Conservation (phyloP, 1,140 invertebrate genomes). For the Cotesia chilonis region DNA sequence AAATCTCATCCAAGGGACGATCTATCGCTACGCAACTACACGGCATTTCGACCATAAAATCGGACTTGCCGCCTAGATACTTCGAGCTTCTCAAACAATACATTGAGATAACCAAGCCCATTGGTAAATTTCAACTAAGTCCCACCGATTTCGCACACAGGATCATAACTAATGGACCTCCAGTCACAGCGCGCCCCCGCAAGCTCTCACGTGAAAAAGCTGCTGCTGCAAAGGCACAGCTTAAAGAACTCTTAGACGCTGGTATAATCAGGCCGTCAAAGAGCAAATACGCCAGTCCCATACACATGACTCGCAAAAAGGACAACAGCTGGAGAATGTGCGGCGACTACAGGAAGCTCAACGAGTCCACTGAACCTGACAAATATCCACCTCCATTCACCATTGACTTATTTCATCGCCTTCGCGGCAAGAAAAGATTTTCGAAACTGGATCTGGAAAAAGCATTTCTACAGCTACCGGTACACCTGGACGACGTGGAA, state of each 20-base stretch:
- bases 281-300: slow-evolving; percentile 56
- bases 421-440: slow-evolving; percentile 51
- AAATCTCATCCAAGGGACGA: slow-evolving; percentile 4
- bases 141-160: slow-evolving; percentile 21
- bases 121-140: slow-evolving; percentile 16
- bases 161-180: slow-evolving; percentile 43
- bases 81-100: slow-evolving; percentile 41
- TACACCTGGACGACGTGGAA: slow-evolving; percentile 45
- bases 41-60: slow-evolving; percentile 19
- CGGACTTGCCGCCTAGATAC: slow-evolving; percentile 14
- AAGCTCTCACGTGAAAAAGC: slow-evolving; percentile 43
- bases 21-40: neutral
- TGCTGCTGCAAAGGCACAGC: slow-evolving; percentile 41
- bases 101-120: slow-evolving; percentile 44
- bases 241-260: slow-evolving; percentile 45
- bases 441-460: slow-evolving; percentile 54
- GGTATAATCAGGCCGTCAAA: slow-evolving; percentile 49
- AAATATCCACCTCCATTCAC: slow-evolving; percentile 46
- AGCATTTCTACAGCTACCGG: slow-evolving; percentile 60
- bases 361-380: slow-evolving; percentile 53
- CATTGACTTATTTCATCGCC: slow-evolving; percentile 50
- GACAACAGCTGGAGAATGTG: slow-evolving; percentile 51
- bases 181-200: slow-evolving; percentile 41
- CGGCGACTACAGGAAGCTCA: slow-evolving; percentile 58
- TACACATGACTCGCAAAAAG: slow-evolving; percentile 59